Conservation (phyloP, 1,140 invertebrate genomes). For the Prorops nasuta region DNA sequence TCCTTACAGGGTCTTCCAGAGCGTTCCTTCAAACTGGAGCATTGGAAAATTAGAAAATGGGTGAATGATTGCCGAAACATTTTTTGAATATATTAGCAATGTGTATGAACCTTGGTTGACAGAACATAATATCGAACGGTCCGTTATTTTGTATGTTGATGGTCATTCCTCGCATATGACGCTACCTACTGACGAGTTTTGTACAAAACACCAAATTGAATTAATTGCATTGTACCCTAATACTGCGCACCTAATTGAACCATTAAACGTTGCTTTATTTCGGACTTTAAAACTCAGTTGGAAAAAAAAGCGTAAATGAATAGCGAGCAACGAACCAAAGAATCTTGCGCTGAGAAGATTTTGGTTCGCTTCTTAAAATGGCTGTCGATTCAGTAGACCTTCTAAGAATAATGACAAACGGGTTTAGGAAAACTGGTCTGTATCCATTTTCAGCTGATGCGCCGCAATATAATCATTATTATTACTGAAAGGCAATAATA, state of each 20-base stretch:
- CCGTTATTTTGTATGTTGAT: constrained; percentile 47
- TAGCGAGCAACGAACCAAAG: not conserved
- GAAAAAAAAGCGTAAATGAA: not conserved
- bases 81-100: constrained; percentile 49
- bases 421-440: too few species aligned
- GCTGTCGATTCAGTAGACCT: too few species aligned
- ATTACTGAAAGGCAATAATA: too few species aligned
- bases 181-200: constrained; percentile 33
- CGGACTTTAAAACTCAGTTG: constrained; percentile 21
- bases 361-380: too few species aligned
- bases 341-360: too few species aligned
- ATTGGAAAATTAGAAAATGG: constrained; percentile 41
- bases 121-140: constrained; percentile 34
- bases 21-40: constrained; percentile 37
- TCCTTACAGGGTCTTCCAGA: constrained; percentile 13
- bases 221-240: constrained; percentile 41
- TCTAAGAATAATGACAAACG: too few species aligned
- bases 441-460: too few species aligned
- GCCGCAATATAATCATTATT: too few species aligned
- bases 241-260: constrained; percentile 38
- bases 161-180: constrained; percentile 41
- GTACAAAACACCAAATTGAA: constrained; percentile 30
- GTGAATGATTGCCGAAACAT: constrained; percentile 47
- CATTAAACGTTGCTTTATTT: constrained; percentile 39
- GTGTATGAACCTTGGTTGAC: constrained; percentile 44